Evolutionary conservation across 2,113 vertebrate genomes (phyloP).

Genomic region (Dermatemys mawii): DNA sequence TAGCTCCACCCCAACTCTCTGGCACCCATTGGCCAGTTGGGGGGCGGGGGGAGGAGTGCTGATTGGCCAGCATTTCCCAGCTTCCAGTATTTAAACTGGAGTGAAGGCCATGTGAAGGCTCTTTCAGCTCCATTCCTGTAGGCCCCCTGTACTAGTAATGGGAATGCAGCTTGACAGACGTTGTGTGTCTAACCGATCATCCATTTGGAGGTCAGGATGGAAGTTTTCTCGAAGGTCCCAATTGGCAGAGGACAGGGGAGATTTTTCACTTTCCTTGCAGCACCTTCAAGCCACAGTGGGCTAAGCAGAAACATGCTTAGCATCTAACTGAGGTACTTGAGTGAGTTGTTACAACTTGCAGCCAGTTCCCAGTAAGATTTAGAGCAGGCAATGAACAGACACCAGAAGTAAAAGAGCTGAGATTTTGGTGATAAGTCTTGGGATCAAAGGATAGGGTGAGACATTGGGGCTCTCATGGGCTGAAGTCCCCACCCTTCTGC

Average conservation of each 20-base stretch:
- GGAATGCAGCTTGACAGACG: not conserved
- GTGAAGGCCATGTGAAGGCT: not conserved
- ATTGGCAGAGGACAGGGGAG: too few relatives aligned
- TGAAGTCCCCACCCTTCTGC: too few relatives aligned
- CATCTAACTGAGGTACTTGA: not conserved
- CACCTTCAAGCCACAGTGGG: not conserved
- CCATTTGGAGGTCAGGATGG: not conserved
- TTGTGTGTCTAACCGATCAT: not conserved
- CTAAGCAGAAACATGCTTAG: not conserved
- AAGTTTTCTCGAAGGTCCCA: not conserved
- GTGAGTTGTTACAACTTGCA: not conserved
- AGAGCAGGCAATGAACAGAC: not conserved
- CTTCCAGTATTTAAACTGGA: not conserved
- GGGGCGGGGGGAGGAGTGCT: not conserved
- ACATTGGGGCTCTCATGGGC: too few relatives aligned
- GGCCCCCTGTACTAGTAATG: not conserved
- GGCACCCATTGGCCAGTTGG: not conserved
- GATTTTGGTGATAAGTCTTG: not conserved
- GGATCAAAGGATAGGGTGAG: not conserved
- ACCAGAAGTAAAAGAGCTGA: not conserved
- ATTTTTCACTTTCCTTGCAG: too few relatives aligned
- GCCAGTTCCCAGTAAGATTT: not conserved
- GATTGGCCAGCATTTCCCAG: not conserved
- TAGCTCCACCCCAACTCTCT: not conserved
- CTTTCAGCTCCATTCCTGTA: not conserved